Base-by-base conservation (phyloP, 2,797 vertebrate species). In the Lacerta agilis region DNA sequence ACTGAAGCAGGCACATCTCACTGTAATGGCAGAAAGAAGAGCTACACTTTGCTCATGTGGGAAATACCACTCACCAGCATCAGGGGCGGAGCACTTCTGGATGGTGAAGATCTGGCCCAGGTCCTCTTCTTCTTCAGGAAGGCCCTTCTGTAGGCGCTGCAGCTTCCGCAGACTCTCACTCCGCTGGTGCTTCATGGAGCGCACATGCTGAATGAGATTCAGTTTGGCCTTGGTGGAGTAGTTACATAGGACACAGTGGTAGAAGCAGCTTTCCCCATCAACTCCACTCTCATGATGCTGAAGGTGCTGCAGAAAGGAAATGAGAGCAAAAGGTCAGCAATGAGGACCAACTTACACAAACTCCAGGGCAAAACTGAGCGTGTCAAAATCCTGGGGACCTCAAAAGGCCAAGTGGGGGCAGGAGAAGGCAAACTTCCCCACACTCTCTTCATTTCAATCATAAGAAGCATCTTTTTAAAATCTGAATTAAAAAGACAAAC, bases 221-320 rank as follows among this genome's bases (percentile, higher is more conserved):
- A 99, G 98, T 97, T 99, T 99, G 98, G 99, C 99, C 98, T 99
- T 99, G 97, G 99, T 99, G 88, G 99, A 99, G 96, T 99, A 99
- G 97, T 95, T 99, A 90, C 99, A 99, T 94, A 99, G 98, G 88
- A 98, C 97, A 17, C 99, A 99, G 95, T 99, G 99, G 95, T 99
- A 99, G 95, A 98, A 99, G 97, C 98, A 99, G 94, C 98, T 97
- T 94, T 99, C 99, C 1, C 98, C 98, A 93, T 99, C 98, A 83
- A 99, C 96, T 2, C 98, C 97, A 3, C 97, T 98, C 96, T 99
- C 99, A 0, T 99, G 98, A 95, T 99, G 98, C 97, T 99, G 99
- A 96, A 99, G 97, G 96, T 99, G 99, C 99, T 99, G 97, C 33
- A 81, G 94, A 93, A 92, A 93, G 90, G 87, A 89, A 88, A 95